Percentiles rank a stretch among this genome's conserved stretches.
These are phyloP conservation scores for Philaethria dido DNA, from an alignment of 2,888 invertebrate genomes.

Conservation along the genomic window DNA sequence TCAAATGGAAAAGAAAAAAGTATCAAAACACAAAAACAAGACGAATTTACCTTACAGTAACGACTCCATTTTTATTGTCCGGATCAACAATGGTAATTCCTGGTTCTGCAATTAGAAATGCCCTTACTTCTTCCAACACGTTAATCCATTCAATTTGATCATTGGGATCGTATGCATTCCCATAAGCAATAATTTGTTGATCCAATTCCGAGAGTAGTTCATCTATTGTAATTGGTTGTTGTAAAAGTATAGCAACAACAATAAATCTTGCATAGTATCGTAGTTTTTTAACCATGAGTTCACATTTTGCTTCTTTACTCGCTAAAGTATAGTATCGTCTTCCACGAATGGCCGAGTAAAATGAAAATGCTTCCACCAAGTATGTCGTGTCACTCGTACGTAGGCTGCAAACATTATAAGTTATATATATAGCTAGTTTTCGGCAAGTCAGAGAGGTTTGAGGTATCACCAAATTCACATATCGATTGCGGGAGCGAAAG, in stretches of 20 bases:
- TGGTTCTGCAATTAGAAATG: slow-evolving; percentile 96
- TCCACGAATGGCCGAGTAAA: slow-evolving; percentile 97
- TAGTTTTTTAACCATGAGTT: slow-evolving; percentile 98
- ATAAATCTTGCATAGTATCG: slow-evolving; percentile 98
- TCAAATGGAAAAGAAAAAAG: background rate
- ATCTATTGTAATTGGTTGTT: slow-evolving; percentile 95
- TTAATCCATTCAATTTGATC: slow-evolving; percentile 98
- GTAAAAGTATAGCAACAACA: slow-evolving; percentile 96
- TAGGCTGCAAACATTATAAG: slow-evolving; percentile 85
- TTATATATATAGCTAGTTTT: background rate
- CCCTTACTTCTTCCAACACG: slow-evolving; percentile 96
- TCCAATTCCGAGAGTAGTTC: slow-evolving; percentile 96
- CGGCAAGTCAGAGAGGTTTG: too few species aligned
- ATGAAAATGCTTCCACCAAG: slow-evolving; percentile 97
- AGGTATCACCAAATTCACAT: too few species aligned
- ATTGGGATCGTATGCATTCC: slow-evolving; percentile 97
- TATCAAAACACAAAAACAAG: background rate
- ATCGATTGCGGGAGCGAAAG: too few species aligned
- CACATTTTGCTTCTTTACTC: slow-evolving; percentile 96
- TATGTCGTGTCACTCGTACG: slow-evolving; percentile 98
- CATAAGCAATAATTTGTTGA: slow-evolving; percentile 97
- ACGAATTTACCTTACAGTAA: slow-evolving; percentile 90
- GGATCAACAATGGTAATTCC: slow-evolving; percentile 94
- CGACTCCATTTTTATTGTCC: slow-evolving; percentile 92
- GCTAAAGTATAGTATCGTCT: slow-evolving; percentile 97